Base-by-base conservation (phyloP, 2,888 invertebrate genomes). In the Ochropacha duplaris region DNA sequence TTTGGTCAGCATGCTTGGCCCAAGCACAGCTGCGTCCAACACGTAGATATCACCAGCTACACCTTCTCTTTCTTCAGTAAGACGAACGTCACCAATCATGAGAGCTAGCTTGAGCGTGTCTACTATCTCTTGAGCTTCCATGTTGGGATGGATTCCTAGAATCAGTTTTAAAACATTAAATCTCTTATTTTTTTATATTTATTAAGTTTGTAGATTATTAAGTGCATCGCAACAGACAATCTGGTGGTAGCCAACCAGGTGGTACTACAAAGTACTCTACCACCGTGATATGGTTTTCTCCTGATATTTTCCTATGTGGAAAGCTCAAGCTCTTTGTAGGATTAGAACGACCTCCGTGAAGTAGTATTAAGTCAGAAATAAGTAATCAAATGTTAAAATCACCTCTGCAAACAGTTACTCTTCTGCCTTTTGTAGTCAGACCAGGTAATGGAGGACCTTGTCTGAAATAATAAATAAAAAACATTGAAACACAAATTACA, bases 11-110 rank as follows among this genome's bases (percentile, higher is more conserved):
- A 97, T 95, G 16, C 95, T 93, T 2, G 97, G 94, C 0, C 96
- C 96, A 0, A 96, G 95, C 3, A 96, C 94, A 19, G 94, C 93
- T 0, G 96, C 97, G 74, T 97, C 97, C 58, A 97, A 80, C 24
- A 97, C 94, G 76, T 96, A 97, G 22, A 97, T 95, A 72, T 97
- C 97, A 0, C 97, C 97, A 2, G 96, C 96, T 0, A 97, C 97
- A 2, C 97, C 97, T 14, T 95, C 94, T 57, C 90, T 92, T 78
- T 97, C 97, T 69, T 97, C 97, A 14, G 94, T 94, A 34, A 97
- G 88, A 8, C 97, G 94, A 0, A 97, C 92, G 76, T 97, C 97
- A 1, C 97, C 97, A 51, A 97, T 95, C 97, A 97, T 97, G 9
- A 97, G 89, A 0, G 96, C 95, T 14, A 96, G 90, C 83, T 97